Conservation (phyloP, 2,797 vertebrate species). For the Tadarida brasiliensis region DNA sequence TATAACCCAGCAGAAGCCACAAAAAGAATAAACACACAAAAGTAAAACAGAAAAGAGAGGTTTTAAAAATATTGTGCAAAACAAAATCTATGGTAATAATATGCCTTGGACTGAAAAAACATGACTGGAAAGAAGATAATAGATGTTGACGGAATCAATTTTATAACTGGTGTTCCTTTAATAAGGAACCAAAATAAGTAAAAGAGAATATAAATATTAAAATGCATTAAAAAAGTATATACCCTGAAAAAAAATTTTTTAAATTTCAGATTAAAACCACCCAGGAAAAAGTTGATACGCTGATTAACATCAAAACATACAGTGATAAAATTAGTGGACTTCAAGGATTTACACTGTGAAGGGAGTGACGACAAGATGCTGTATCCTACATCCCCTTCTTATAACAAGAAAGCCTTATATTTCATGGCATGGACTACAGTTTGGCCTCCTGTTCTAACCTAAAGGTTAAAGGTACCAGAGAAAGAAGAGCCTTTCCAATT, state of each 20-base stretch:
- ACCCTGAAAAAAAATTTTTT: neutral
- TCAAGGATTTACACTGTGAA: neutral
- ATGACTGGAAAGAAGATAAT: neutral
- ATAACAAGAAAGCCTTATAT: neutral
- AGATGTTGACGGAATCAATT: neutral
- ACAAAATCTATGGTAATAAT: neutral
- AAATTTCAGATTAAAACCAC: neutral
- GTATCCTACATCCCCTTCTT: neutral
- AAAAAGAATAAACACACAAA: neutral
- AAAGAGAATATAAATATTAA: slow-evolving; percentile 4
- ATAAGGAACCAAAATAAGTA: neutral
- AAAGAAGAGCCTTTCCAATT: neutral
- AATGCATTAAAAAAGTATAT: neutral
- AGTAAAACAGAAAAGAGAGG: neutral
- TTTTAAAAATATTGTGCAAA: neutral
- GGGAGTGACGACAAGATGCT: neutral
- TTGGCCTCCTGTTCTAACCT: neutral
- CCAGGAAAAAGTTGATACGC: neutral
- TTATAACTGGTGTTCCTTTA: neutral
- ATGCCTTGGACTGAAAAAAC: neutral
- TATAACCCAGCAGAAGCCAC: neutral
- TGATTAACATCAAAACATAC: neutral
- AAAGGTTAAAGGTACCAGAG: neutral
- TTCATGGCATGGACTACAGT: neutral
- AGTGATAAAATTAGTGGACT: neutral